Evolutionary conservation across 2,888 invertebrate genomes (phyloP).

Genomic region (Uropetala carovei): DNA sequence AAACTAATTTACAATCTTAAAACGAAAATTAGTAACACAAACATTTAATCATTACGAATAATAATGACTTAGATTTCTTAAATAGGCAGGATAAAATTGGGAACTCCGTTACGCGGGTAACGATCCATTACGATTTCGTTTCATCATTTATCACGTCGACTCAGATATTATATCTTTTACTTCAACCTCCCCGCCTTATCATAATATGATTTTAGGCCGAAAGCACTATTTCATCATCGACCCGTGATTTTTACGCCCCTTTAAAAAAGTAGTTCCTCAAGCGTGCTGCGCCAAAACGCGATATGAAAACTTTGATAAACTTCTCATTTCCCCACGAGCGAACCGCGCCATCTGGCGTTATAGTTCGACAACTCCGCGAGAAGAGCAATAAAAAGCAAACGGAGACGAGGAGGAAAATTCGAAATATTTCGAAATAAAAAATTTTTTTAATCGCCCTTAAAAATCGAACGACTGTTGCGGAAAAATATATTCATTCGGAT

Average conservation of each 20-base stretch:
- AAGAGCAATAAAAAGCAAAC: neutral
- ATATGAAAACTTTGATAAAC: conserved; percentile 24
- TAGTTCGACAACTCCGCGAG: neutral
- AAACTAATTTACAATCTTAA: too few species aligned
- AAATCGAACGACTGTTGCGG: too few species aligned
- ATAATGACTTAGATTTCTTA: too few species aligned
- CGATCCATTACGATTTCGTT: too few species aligned
- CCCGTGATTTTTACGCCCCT: neutral
- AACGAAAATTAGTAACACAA: too few species aligned
- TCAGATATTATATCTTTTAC: neutral
- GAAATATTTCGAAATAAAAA: neutral
- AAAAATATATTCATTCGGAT: too few species aligned
- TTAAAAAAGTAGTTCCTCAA: neutral
- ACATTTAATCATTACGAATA: too few species aligned
- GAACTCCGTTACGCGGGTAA: too few species aligned
- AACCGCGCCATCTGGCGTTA: neutral
- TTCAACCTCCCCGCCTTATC: neutral
- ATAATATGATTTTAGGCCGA: neutral
- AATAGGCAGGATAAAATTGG: too few species aligned
- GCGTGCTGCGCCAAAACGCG: neutral
- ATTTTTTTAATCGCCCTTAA: too few species aligned
- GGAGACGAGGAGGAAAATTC: neutral
- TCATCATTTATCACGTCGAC: too few species aligned
- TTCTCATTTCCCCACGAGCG: neutral
- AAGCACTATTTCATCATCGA: neutral